phyloP scores from a whole-genome alignment of 2,797 vertebrate genomes.

The Sebastes paucispinis region DNA sequence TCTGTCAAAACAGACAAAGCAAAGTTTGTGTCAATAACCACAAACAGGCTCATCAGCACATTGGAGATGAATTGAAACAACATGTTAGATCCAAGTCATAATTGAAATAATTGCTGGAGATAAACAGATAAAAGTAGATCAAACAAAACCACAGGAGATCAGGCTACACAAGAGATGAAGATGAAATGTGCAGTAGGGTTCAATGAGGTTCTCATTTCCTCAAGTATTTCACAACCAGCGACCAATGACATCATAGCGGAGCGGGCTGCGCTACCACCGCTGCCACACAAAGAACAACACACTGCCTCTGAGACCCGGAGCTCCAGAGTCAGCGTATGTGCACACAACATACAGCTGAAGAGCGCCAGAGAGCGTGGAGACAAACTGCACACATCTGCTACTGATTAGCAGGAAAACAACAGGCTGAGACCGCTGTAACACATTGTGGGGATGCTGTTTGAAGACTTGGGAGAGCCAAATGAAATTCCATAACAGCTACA shows the following conservation, averaged over 20 bases:
- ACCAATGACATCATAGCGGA: slow-evolving; percentile 56
- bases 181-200: slow-evolving; percentile 17
- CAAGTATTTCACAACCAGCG: slow-evolving; percentile 62
- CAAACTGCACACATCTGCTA: slow-evolving; percentile 66
- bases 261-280: slow-evolving; percentile 8
- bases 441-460: slow-evolving; percentile 22
- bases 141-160: not conserved
- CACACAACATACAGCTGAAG: slow-evolving; percentile 27
- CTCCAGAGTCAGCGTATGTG: slow-evolving; percentile 2
- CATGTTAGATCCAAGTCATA: not conserved
- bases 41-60: not conserved
- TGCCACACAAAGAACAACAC: slow-evolving; percentile 40
- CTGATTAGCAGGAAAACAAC: slow-evolving; percentile 68
- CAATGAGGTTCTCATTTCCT: slow-evolving; percentile 63
- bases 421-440: slow-evolving; percentile 25
- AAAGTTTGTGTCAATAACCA: not conserved
- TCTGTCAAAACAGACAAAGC: slow-evolving; percentile 79
- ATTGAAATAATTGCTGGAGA: slow-evolving; percentile 5
- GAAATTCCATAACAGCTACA: slow-evolving; percentile 33
- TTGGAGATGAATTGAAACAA: not conserved
- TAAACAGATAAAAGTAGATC: not conserved
- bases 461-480: slow-evolving; percentile 30
- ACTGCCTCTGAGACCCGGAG: slow-evolving; percentile 10
- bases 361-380: slow-evolving; percentile 24
- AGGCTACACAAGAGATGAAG: not conserved